Base-by-base conservation (phyloP, 1,140 invertebrate species). In the Drosophila lini region DNA sequence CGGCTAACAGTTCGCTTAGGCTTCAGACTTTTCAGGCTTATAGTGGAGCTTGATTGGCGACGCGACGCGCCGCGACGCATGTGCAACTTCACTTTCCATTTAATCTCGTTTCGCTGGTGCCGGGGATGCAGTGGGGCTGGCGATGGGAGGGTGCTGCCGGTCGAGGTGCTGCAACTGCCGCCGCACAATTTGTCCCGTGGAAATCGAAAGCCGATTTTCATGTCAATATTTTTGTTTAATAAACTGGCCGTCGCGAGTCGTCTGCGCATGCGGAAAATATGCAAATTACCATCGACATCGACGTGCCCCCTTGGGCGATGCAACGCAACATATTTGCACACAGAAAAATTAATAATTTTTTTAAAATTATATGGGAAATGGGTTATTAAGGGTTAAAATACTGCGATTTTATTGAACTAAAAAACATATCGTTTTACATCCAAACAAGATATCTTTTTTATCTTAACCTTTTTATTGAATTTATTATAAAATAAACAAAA, bases 131-230 rank as follows among this genome's bases (percentile, higher is more conserved):
- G 50, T 22, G 50, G 50, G 32, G 16, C 11, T 50, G 48, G n/a
- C 0, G 10, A 1, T 15, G 42, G 32, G 16, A 32, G 36, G 60
- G 16, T 60, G 52, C 34, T 53, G 34, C 15, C n/a, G 45, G 15
- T 13, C n/a, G 41, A 22, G 74, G 53, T 86, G 79, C 47, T 61
- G 80, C 82, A 84, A 76, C 81, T 59, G 55, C 32, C 7, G 61
- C 80, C 81, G 74, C 81, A 85, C 81, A 88, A 88, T 89, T 89
- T 89, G 84, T 89, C 84, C 84, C 70, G 79, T 83, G 80, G 68
- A 85, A 86, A 89, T 89, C 84, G 84, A 89, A 89, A 89, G 84
- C 84, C 84, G 84, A 89, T 89, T 89, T 89, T 89, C 84, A 84
- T 89, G 84, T 89, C 84, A 89, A 89, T 89, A 89, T 89, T 89